phyloP scores from a whole-genome alignment of 2,113 vertebrate species.

The Colius striatus region DNA sequence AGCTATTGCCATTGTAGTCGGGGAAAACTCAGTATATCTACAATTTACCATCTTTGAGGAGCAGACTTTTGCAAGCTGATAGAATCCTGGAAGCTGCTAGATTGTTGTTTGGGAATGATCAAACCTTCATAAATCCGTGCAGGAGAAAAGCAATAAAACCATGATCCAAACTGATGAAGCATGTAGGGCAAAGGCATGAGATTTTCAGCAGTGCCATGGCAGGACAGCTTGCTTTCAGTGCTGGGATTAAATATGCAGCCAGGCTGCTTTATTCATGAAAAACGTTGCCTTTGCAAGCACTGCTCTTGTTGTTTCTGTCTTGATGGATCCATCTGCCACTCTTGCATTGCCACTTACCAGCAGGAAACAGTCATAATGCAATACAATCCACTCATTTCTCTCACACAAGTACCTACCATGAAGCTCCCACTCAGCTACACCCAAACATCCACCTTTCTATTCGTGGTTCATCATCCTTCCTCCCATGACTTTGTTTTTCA shows the following conservation, averaged over 20 bases:
- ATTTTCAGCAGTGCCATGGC: neutral
- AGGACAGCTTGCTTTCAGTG: neutral
- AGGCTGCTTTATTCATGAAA: neutral
- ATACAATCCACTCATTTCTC: neutral
- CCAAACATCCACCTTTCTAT: neutral
- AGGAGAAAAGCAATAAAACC: neutral
- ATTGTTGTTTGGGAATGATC: neutral
- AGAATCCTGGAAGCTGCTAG: neutral
- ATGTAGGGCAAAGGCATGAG: neutral
- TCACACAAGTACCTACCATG: rapidly evolving
- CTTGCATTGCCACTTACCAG: neutral
- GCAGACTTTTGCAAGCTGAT: neutral
- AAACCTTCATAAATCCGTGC: neutral
- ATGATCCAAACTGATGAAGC: neutral
- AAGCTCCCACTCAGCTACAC: neutral
- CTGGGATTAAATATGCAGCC: neutral
- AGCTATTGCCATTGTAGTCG: neutral
- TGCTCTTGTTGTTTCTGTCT: neutral
- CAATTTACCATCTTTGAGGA: neutral
- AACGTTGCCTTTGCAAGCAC: neutral
- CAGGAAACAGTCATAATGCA: neutral
- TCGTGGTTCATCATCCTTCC: neutral
- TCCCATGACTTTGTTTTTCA: neutral
- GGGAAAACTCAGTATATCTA: neutral
- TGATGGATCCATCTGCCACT: neutral